Percentiles rank a stretch among this genome's conserved stretches.
These are phyloP conservation scores for Eptatretus burgeri DNA, from an alignment of 2,113 vertebrate species.

Conservation along the genomic window DNA sequence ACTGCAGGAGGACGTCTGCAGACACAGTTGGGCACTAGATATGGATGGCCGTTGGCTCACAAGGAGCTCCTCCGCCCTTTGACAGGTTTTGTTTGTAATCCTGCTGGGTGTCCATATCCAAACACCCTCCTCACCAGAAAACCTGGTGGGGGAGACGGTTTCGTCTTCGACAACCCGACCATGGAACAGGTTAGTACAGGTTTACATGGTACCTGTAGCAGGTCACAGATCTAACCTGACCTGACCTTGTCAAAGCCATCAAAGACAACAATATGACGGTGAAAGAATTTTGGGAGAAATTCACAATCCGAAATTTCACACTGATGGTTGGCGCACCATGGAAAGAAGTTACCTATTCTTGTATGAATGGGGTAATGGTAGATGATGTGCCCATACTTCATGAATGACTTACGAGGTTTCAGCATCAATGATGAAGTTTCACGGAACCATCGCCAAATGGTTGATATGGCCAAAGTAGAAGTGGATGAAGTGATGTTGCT, in stretches of 20 bases:
- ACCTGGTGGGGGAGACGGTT: no score
- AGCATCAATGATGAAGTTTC: not conserved
- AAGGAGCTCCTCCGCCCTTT: no score
- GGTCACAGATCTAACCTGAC: no score
- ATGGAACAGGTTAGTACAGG: no score
- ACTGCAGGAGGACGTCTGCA: not conserved
- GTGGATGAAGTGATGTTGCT: not conserved
- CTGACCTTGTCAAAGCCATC: not conserved
- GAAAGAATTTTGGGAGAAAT: not conserved
- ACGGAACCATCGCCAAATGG: slow-evolving; percentile 1
- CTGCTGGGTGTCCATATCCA: no score
- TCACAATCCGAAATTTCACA: not conserved
- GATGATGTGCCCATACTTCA: not conserved
- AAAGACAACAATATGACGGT: slow-evolving; percentile 4
- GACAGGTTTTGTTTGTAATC: no score
- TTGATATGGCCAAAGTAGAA: not conserved
- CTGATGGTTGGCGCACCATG: not conserved
- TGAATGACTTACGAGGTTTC: not conserved
- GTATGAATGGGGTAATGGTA: slow-evolving; percentile 1
- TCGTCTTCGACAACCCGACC: no score
- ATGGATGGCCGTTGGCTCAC: no score
- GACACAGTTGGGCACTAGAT: no score
- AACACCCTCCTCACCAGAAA: no score
- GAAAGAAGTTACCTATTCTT: not conserved
- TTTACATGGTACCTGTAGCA: no score